A percentile compares a stretch with the other conserved stretches of the same genome.
Conservation (phyloP, 2,888 invertebrate genomes). For the Cryptocephalus primarius region DNA sequence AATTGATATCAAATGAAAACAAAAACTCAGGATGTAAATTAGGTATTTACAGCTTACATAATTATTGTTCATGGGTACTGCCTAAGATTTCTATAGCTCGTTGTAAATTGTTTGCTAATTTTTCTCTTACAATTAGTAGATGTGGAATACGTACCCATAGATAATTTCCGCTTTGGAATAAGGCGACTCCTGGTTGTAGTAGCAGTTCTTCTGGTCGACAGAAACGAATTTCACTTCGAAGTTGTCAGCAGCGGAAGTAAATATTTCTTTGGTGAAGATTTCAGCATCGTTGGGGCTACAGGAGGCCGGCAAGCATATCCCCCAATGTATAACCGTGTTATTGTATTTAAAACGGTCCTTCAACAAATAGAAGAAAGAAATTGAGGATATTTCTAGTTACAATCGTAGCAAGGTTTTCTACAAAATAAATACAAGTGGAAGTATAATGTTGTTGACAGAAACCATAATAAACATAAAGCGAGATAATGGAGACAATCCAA, state of each 20-base stretch:
- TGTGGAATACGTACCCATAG: slow-evolving; percentile 33
- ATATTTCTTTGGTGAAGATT: slow-evolving; percentile 37
- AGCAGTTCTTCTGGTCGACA: slow-evolving; percentile 21
- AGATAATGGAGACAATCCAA: too few species aligned
- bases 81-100: too few species aligned
- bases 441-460: too few species aligned
- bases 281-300: slow-evolving; percentile 44
- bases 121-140: too few species aligned
- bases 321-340: slow-evolving; percentile 43
- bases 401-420: too few species aligned
- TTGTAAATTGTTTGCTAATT: too few species aligned
- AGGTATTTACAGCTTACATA: too few species aligned
- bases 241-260: slow-evolving; percentile 18
- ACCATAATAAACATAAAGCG: too few species aligned
- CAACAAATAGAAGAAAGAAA: not conserved
- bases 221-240: slow-evolving; percentile 17
- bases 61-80: too few species aligned
- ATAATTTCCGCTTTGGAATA: slow-evolving; percentile 33
- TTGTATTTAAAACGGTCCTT: slow-evolving; percentile 9
- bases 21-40: not conserved
- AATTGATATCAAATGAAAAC: not conserved
- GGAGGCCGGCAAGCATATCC: slow-evolving; percentile 50
- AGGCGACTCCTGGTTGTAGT: slow-evolving; percentile 14
- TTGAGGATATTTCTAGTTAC: too few species aligned
- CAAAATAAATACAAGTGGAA: too few species aligned